Percentiles rank a stretch among this genome's conserved stretches.
Evolutionary conservation across 2,888 invertebrate species (phyloP).

Genomic region (Nasonovia ribisnigri): DNA sequence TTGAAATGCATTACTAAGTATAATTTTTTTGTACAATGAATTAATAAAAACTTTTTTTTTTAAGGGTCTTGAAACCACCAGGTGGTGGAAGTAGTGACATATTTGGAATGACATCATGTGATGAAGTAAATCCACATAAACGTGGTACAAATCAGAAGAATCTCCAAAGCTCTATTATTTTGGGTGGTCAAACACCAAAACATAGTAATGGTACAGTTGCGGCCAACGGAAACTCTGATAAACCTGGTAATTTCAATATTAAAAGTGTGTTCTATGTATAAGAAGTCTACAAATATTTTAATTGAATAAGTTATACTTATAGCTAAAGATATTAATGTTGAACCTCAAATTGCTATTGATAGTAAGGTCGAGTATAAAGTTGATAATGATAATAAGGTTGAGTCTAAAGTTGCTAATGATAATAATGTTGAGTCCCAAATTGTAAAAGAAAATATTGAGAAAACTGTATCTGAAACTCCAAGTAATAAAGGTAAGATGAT

Average conservation of each 20-base stretch:
- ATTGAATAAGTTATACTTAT: conserved; percentile 4
- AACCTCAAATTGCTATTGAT: conserved; percentile 1
- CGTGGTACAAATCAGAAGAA: conserved; percentile 63
- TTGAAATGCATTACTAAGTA: background rate
- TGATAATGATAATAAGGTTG: background rate
- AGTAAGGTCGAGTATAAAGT: background rate
- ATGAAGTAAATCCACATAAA: conserved; percentile 59
- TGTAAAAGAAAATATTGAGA: conserved; percentile 18
- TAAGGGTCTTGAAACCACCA: conserved; percentile 71
- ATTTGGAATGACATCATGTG: conserved; percentile 70
- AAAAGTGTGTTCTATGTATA: background rate
- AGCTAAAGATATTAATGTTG: conserved; percentile 20
- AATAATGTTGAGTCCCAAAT: background rate
- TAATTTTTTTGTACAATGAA: background rate
- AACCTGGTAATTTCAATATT: conserved; percentile 50
- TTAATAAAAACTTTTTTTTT: conserved; percentile 68
- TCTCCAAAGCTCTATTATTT: conserved; percentile 60
- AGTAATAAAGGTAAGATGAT: conserved; percentile 8
- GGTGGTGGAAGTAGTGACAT: conserved; percentile 73
- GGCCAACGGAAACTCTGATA: conserved; percentile 42
- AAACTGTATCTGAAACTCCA: conserved; percentile 7
- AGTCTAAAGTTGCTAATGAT: background rate
- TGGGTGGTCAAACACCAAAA: conserved; percentile 55
- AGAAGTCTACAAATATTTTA: conserved; percentile 6
- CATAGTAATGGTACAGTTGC: conserved; percentile 29